Evolutionary conservation across 2,888 invertebrate genomes (phyloP), one percentile per base, ranked within the genome.

Genomic region (Malachius bipustulatus): DNA sequence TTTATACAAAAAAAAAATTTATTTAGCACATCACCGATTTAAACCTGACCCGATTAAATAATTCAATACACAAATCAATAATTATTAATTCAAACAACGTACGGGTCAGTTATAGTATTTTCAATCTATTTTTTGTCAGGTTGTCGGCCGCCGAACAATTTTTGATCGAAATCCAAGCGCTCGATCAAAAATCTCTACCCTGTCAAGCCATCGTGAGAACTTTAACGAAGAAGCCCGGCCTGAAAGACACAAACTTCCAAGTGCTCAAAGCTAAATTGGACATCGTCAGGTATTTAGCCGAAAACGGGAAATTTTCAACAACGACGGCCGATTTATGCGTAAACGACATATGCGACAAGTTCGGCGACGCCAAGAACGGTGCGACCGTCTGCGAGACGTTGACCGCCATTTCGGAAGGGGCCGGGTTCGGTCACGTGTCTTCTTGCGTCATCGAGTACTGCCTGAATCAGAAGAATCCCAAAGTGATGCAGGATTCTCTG

Each of bases 191-290:
- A 34, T 75, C 76, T 16, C 67, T 79, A 2, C 73, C 78, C 0
- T 73, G 81, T 0, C 91, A 91, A 61, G 74, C 83, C 1, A 56
- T 90, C 15, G 72, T 84, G 15, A 73, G 81, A 35, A 72, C 74
- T 2, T 54, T 88, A 10, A 76, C 75, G 45, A 82, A 75, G 52
- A 91, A 90, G 55, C 91, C 91, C 0, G 93, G 93, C 1, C 59
- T 80, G 1, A 79, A 87, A 56, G 93, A 93, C 53, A 90, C 82
- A 39, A 91, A 93, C 58, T 87, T 91, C 42, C 90, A 91, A 69
- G 90, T 89, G 9, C 61, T 90, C 32, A 90, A 89, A 56, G 69
- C 79, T 1, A 75, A 83, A 45, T 60, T 93, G 10, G 90, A 91
- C 47, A 72, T 80, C 8, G 71, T 90, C 37, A 81, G 81, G 46